Evolutionary conservation across 2,888 invertebrate genomes (phyloP), one percentile per base, ranked within the genome.

Genomic region (Sericinus montela): DNA sequence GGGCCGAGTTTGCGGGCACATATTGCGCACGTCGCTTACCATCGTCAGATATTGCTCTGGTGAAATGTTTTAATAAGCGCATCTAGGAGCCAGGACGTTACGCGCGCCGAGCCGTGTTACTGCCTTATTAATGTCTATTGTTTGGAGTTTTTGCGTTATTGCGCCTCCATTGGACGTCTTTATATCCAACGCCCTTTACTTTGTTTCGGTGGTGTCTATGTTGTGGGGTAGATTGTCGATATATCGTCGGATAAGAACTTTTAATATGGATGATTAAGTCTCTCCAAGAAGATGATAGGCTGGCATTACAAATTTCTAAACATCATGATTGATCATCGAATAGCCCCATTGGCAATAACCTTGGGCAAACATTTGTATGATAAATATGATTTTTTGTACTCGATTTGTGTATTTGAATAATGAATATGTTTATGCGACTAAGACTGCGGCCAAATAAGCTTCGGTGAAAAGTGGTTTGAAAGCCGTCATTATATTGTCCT

Each of bases 61-160:
- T 77, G 77, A 86, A 85, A 87, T 88, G 88, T 85, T 88, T 88
- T 87, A 87, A 88, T 87, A 88, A 87, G 82, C 86, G 84, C 86
- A 85, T 83, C 84, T 75, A 64, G 75, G 69, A 69, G 63, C 72
- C 16, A 63, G 67, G 65, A n/a, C 62, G 68, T 72, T 69, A 72
- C 63, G 65, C 65, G 64, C 66, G 68, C 66, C 75, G 50, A 73
- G 72, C 71, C 72, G 69, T 66, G 69, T 68, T 70, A 67, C 65
- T 69, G 70, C 72, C 84, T 85, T 86, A 85, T 86, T 88, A 88
- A 87, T 85, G 86, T 81, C 77, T 83, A 82, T 87, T 86, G 86
- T 88, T 87, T 78, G 76, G 76, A 83, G 80, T 84, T 84, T 74
- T 75, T 80, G 77, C 75, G 78, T 80, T 85, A 83, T 85, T 81